Evolutionary conservation across 2,797 vertebrate species (phyloP).

Genomic region (Tragelaphus eurycerus): DNA sequence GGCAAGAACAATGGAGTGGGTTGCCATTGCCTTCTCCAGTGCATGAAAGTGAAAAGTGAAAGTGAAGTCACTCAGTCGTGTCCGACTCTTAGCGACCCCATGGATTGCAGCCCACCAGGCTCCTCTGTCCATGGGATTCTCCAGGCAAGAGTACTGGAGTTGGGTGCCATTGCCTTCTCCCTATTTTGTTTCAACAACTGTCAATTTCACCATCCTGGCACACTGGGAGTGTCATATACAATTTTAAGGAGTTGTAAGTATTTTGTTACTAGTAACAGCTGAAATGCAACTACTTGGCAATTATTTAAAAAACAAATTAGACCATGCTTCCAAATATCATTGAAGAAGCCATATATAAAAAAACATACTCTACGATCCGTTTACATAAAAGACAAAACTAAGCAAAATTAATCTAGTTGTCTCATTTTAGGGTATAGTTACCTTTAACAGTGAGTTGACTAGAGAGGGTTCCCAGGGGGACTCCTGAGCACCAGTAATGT

Average conservation of each 20-base stretch:
- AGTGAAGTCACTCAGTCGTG: too few relatives aligned
- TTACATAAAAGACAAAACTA: background rate
- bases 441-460: background rate
- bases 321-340: background rate
- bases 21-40: too few relatives aligned
- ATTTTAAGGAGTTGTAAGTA: background rate
- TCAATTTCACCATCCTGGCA: background rate
- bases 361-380: background rate
- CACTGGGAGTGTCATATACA: background rate
- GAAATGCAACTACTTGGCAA: background rate
- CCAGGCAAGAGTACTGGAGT: too few relatives aligned
- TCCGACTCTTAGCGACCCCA: too few relatives aligned
- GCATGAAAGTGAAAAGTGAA: too few relatives aligned
- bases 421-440: background rate
- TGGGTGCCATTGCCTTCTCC: too few relatives aligned
- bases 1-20: too few relatives aligned
- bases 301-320: background rate
- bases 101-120: too few relatives aligned
- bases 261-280: background rate
- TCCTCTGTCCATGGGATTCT: too few relatives aligned
- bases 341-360: background rate
- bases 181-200: background rate
- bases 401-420: background rate
- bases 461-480: background rate
- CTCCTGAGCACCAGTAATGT: background rate